Conservation (phyloP, 2,113 vertebrate species). For the Phoenicopterus ruber region DNA sequence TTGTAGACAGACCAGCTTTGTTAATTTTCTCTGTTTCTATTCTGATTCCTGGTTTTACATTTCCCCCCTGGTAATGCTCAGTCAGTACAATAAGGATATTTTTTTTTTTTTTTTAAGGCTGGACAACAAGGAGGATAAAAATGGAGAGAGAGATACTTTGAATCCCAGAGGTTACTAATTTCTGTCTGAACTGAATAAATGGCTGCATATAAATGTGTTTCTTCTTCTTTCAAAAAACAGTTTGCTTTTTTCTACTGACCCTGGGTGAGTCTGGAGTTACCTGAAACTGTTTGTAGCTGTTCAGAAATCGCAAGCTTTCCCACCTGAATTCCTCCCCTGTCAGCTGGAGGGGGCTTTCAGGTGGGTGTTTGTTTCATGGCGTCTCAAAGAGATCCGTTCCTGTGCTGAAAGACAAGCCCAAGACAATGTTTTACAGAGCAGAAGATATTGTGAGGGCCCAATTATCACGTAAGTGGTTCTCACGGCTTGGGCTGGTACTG, state of each 20-base stretch:
- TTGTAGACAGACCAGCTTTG: background rate
- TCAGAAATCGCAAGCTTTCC: constrained; percentile 72
- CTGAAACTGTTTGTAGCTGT: constrained; percentile 62
- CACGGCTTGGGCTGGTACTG: constrained; percentile 76
- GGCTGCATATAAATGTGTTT: constrained; percentile 37
- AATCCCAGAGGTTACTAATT: constrained; percentile 26
- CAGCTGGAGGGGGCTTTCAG: constrained; percentile 50
- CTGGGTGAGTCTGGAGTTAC: constrained; percentile 73
- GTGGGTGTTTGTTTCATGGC: constrained; percentile 76
- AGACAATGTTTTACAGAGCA: constrained; percentile 75
- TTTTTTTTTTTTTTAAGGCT: background rate
- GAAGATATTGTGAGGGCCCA: constrained; percentile 73
- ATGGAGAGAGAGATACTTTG: background rate
- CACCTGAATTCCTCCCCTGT: constrained; percentile 72
- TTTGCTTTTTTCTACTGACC: constrained; percentile 7
- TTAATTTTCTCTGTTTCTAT: background rate
- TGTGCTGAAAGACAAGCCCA: constrained; percentile 82
- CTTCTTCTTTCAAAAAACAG: constrained; percentile 65
- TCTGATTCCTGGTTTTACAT: background rate
- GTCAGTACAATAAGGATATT: background rate
- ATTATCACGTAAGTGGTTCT: constrained; percentile 82
- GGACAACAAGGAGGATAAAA: background rate
- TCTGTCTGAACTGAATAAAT: constrained; percentile 37
- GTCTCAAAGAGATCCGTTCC: constrained; percentile 78
- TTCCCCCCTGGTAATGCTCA: background rate